Base-by-base conservation (phyloP, 2,113 vertebrate genomes). In the Phyllostomus hastatus region DNA sequence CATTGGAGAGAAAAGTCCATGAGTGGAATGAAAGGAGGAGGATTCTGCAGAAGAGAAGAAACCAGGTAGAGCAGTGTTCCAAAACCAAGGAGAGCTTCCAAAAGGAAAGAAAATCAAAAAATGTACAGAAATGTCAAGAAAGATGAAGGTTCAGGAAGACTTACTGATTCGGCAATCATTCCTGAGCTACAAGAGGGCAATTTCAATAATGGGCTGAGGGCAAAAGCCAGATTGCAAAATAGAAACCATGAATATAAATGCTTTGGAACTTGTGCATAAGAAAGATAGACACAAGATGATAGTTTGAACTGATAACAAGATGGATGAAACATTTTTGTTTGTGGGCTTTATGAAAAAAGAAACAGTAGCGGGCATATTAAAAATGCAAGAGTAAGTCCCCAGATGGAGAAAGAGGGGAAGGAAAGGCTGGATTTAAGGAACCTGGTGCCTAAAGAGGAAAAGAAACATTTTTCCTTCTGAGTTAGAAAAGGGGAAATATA, bases 301-400 rank as follows among this genome's bases (percentile, higher is more conserved):
- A 70, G 46, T 50, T 88, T 90, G 19, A 88, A 73, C 72, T 15
- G 1, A 16, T 75, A 59, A n/a, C 4, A 3, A 50, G 31, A 35
- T 67, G 4, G 19, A 91, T 50, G 41, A 48, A 81, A 91, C 38
- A 67, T 72, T 88, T 88, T 81, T 81, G 52, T 86, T 61, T 57
- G 69, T 75, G 26, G 19, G 24, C 43, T 96, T 88, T 92, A 54
- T 50, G 69, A 69, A 87, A 91, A n/a, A n/a, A 95, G 10, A 97
- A 95, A 59, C 22, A 86, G 35, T 75, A 10, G 12, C 9, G 10
- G 50, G 26, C 7, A 61, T 61, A 19, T 81, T 87, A 76, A 88
- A 84, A 76, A 73, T 57, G 2, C 28, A 61, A 72, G 57, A 78
- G 12, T 67, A 31, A n/a, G 35, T 6, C 64, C 73, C 43, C 50